Percentiles rank a stretch among this genome's conserved stretches.
phyloP scores from a whole-genome alignment of 1,140 invertebrate species.

The Hestina assimilis region DNA sequence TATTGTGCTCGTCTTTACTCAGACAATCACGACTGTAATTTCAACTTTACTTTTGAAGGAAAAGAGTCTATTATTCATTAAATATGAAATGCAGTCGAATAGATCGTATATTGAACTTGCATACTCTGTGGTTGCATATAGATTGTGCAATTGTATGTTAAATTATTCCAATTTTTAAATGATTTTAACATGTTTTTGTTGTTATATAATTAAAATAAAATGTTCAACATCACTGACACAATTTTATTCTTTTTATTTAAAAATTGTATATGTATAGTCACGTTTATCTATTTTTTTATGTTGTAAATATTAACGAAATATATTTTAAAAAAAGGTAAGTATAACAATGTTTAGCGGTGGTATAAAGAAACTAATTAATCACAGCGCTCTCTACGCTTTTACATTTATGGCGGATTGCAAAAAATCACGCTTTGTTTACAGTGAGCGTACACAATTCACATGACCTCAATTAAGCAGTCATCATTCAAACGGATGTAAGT shows the following conservation, averaged over 20 bases:
- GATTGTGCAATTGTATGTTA: not conserved
- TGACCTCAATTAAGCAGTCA: conserved; percentile 69
- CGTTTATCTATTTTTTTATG: not conserved
- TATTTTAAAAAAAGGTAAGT: not conserved
- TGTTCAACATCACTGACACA: too few relatives aligned
- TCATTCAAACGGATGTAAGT: conserved; percentile 67
- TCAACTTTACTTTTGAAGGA: not conserved
- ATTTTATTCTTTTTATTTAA: too few relatives aligned
- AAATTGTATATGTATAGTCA: too few relatives aligned
- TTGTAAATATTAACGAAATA: not conserved
- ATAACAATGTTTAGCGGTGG: conserved; percentile 8
- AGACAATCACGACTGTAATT: not conserved
- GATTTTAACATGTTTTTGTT: not conserved
- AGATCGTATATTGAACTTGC: not conserved
- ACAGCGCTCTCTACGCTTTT: conserved; percentile 22
- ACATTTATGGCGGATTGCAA: conserved; percentile 35
- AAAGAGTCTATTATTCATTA: not conserved
- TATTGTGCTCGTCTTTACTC: conserved; percentile 53
- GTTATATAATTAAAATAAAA: too few relatives aligned
- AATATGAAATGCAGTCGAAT: not conserved
- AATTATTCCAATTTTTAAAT: not conserved
- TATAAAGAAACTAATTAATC: conserved; percentile 21
- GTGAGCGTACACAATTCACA: conserved; percentile 61
- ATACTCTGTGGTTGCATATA: not conserved
- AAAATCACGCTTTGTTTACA: conserved; percentile 46